Conservation (phyloP, 2,113 vertebrate genomes). For the Anarrhichthys ocellatus region DNA sequence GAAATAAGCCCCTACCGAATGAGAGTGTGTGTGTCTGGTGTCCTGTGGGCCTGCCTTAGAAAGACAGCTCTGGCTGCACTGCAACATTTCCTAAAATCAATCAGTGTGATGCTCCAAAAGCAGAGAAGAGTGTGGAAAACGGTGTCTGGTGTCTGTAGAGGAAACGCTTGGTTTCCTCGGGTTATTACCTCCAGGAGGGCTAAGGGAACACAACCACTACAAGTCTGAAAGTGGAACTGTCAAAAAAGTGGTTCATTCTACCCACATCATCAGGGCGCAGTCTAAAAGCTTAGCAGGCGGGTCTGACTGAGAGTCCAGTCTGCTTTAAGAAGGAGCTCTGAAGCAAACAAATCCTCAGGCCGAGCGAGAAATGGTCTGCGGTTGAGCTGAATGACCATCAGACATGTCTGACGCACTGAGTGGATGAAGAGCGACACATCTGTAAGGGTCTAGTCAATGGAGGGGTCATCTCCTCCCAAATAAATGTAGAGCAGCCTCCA, state of each 20-base stretch:
- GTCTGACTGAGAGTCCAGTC: slow-evolving; percentile 1
- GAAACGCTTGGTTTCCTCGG: neutral
- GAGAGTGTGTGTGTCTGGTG: neutral
- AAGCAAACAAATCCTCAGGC: slow-evolving; percentile 36
- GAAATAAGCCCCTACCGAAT: slow-evolving; percentile 15
- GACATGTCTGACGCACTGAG: neutral
- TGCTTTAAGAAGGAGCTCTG: slow-evolving; percentile 31
- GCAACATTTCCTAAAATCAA: slow-evolving; percentile 41
- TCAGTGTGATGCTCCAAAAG: neutral
- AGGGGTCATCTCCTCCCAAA: neutral
- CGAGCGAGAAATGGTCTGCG: slow-evolving; percentile 12
- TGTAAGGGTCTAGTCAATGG: neutral
- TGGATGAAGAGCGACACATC: neutral
- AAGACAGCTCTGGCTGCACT: slow-evolving; percentile 8
- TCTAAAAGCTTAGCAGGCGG: slow-evolving; percentile 3
- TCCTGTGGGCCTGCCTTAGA: slow-evolving; percentile 28
- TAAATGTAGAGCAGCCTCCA: neutral
- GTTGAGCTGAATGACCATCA: slow-evolving; percentile 14
- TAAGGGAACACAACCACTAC: neutral
- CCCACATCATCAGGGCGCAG: neutral
- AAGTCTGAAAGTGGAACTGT: slow-evolving; percentile 14
- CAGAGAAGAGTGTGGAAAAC: neutral
- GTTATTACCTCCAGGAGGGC: neutral
- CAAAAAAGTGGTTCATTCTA: neutral
- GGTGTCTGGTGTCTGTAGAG: neutral